Conservation (phyloP, 2,113 vertebrate species). For the Silurus meridionalis region DNA sequence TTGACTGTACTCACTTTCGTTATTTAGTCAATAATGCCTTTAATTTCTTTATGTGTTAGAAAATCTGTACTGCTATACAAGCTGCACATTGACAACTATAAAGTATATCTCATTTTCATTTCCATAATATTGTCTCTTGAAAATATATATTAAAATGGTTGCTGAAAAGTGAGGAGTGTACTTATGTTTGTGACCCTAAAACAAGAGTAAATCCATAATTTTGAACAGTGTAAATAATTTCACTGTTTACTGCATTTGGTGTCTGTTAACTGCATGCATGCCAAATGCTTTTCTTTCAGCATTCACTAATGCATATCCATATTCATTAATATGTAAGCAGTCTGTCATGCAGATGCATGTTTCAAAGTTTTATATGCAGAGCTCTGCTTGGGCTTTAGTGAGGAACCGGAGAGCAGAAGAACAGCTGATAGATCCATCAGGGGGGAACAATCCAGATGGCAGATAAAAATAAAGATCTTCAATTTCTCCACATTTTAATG, state of each 20-base stretch:
- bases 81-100: no score
- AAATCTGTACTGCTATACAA: no score
- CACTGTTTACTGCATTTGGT: not conserved
- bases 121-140: no score
- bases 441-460: slow-evolving; percentile 44
- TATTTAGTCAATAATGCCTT: no score
- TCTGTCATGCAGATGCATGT: not conserved
- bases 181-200: not conserved
- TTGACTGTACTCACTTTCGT: no score
- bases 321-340: not conserved
- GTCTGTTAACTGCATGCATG: not conserved
- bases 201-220: not conserved
- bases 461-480: slow-evolving; percentile 1
- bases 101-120: no score
- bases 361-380: not conserved
- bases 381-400: not conserved
- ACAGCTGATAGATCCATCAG: slow-evolving; percentile 31
- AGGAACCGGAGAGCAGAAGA: slow-evolving; percentile 10
- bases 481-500: slow-evolving; percentile 29
- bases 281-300: not conserved
- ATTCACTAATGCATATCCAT: not conserved
- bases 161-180: not conserved
- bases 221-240: not conserved
- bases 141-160: not conserved
- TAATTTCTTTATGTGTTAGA: no score